Base-by-base conservation (phyloP, 2,113 vertebrate species). In the Peromyscus polionotus region DNA sequence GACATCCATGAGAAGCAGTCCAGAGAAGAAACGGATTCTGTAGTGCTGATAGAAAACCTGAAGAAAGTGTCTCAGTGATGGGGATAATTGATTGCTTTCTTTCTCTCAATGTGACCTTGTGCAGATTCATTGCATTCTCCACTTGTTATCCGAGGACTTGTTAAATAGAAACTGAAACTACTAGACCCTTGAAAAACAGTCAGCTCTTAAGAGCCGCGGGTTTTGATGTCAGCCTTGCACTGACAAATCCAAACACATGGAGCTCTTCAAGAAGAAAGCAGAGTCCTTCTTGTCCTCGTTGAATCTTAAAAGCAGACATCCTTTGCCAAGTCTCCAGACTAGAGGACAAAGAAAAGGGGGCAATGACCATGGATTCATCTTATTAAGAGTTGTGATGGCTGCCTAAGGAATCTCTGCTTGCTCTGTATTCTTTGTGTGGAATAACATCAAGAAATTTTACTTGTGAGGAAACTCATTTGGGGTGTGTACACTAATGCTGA, bases 1-100 rank as follows among this genome's bases (percentile, higher is more conserved):
- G 97, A 98, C 94, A 98, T 98, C 87, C 97, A 93, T 81, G 98
- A 98, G 93, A 98, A 98, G 94, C 97, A 98, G 94, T 96, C 91
- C 86, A 98, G 96, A 97, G 97, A 98, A 93, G 98, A 98, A 94
- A 98, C 97, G 12, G 97, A 98, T 67, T 96, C 97, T 57, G 96
- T 98, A 31, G 97, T 98, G 86, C 97, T 98, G 89, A 97, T 98
- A 59, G 97, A 98, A 98, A 98, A 97, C 89, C 96, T 97, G 89
- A 98, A 98, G 95, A 97, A 80, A 97, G 92, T 63, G 28, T 76
- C 96, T 92, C 96, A 91, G 45, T 97, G 93, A 97, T 36, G 36
- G 81, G 22, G 45, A 96, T 94, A 93, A 95, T 94, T 97, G 59
- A 45, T 94, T 96, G 33, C 31, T 59, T 95, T 96, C 95, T 91